Conservation (phyloP, 2,797 vertebrate species). For the Lateolabrax maculatus region DNA sequence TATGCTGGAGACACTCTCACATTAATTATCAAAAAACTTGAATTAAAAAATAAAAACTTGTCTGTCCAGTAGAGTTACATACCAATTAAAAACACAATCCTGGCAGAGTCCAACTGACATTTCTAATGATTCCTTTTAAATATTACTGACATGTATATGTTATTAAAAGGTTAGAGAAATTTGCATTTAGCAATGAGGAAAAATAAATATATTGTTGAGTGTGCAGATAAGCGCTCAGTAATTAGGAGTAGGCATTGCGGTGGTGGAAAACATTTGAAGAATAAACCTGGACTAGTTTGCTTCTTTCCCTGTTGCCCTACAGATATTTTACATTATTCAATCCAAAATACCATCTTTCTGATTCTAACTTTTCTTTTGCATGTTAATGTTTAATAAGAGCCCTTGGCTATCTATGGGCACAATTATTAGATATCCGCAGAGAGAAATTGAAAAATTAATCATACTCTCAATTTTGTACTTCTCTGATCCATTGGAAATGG, state of each 20-base stretch:
- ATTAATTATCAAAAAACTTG: constrained; percentile 75
- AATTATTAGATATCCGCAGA: constrained; percentile 98
- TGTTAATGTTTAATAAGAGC: constrained; percentile 98
- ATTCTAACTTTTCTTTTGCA: constrained; percentile 93
- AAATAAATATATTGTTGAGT: constrained; percentile 81
- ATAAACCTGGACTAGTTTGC: constrained; percentile 88
- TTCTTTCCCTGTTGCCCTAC: constrained; percentile 89
- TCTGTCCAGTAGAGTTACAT: constrained; percentile 65
- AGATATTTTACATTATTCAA: constrained; percentile 98
- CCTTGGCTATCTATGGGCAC: constrained; percentile 92
- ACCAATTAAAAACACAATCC: constrained; percentile 80
- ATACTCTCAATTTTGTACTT: constrained; percentile 92
- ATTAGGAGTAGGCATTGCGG: constrained; percentile 77
- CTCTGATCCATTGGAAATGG: constrained; percentile 89
- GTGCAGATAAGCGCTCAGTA: constrained; percentile 79
- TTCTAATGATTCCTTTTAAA: constrained; percentile 70
- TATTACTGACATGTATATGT: constrained; percentile 69
- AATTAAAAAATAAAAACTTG: constrained; percentile 65
- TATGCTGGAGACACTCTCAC: constrained; percentile 61
- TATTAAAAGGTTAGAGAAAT: constrained; percentile 80
- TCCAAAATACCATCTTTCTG: constrained; percentile 96
- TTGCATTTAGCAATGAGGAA: constrained; percentile 75
- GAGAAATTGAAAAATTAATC: constrained; percentile 99
- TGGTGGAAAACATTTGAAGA: constrained; percentile 85
- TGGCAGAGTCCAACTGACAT: constrained; percentile 61